Conservation (phyloP, 2,888 invertebrate genomes). For the Anoplius nigerrimus region DNA sequence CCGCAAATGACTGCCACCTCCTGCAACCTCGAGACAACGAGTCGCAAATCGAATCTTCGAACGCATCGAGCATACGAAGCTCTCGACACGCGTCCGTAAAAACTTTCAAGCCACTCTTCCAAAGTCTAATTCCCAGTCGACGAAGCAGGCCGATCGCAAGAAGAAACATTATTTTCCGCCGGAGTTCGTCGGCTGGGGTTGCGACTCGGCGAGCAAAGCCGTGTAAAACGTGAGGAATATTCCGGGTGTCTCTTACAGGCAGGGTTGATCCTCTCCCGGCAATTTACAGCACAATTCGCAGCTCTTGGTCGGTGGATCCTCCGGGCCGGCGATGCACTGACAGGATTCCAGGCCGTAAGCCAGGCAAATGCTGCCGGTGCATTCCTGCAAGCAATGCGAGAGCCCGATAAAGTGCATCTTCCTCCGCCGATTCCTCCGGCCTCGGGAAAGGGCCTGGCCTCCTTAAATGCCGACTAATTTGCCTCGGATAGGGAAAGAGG, state of each 20-base stretch:
- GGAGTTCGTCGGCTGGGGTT: too few species aligned
- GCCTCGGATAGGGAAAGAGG: constrained; percentile 26
- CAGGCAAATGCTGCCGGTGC: constrained; percentile 96
- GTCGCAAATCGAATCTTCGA: too few species aligned
- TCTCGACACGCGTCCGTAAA: too few species aligned
- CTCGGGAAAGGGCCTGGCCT: constrained; percentile 15
- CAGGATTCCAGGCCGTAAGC: constrained; percentile 96
- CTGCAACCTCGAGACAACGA: too few species aligned
- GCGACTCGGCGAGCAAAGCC: too few species aligned
- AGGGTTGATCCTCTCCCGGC: constrained; percentile 86
- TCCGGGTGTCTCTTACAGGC: constrained; percentile 76
- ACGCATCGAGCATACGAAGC: too few species aligned
- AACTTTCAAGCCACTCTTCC: too few species aligned
- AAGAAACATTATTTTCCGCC: too few species aligned
- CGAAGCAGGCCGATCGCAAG: too few species aligned
- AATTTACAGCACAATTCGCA: constrained; percentile 94
- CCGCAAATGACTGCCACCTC: too few species aligned
- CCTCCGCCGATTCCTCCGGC: constrained; percentile 7
- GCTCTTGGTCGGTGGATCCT: constrained; percentile 87
- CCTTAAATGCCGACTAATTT: constrained; percentile 45
- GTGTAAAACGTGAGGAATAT: constrained; percentile 10
- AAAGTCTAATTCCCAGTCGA: too few species aligned
- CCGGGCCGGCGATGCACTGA: constrained; percentile 86
- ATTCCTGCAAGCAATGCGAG: constrained; percentile 80
- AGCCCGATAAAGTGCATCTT: constrained; percentile 39